Evolutionary conservation across 2,797 vertebrate genomes (phyloP).

Genomic region (Lates japonicus): DNA sequence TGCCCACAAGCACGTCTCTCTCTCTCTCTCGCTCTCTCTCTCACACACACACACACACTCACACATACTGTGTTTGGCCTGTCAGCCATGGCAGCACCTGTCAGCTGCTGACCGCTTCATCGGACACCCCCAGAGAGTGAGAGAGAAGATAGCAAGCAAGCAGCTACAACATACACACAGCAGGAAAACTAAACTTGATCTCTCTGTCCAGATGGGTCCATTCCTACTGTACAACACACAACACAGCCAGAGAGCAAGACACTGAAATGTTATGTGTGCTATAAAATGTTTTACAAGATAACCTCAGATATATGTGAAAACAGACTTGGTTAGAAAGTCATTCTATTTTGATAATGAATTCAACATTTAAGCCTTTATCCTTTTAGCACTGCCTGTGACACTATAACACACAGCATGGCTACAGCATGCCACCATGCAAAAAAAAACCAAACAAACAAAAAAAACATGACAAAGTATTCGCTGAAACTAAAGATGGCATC

Average conservation of each 20-base stretch:
- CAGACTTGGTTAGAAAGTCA: no score
- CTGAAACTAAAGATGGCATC: no score
- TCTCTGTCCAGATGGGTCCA: slow-evolving; percentile 45
- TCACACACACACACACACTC: slow-evolving; percentile 27
- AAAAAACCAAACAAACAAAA: no score
- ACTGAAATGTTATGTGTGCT: background rate
- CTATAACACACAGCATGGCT: no score
- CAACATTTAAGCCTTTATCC: background rate
- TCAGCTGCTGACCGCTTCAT: slow-evolving; percentile 87
- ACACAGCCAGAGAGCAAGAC: background rate
- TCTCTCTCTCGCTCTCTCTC: background rate
- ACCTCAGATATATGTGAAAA: background rate
- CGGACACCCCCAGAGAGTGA: slow-evolving; percentile 56
- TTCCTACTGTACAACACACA: slow-evolving; percentile 20
- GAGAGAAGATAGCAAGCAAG: background rate
- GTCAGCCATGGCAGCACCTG: slow-evolving; percentile 83
- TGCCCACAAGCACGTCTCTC: slow-evolving; percentile 63
- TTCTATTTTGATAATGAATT: background rate
- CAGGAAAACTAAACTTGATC: slow-evolving; percentile 45
- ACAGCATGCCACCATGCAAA: no score
- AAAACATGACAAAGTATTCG: no score
- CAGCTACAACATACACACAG: slow-evolving; percentile 22
- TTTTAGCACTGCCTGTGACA: background rate
- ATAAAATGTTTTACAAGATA: background rate
- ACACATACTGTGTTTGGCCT: slow-evolving; percentile 68